Conservation (phyloP, 2,888 invertebrate genomes). For the Tetragnatha montana region DNA sequence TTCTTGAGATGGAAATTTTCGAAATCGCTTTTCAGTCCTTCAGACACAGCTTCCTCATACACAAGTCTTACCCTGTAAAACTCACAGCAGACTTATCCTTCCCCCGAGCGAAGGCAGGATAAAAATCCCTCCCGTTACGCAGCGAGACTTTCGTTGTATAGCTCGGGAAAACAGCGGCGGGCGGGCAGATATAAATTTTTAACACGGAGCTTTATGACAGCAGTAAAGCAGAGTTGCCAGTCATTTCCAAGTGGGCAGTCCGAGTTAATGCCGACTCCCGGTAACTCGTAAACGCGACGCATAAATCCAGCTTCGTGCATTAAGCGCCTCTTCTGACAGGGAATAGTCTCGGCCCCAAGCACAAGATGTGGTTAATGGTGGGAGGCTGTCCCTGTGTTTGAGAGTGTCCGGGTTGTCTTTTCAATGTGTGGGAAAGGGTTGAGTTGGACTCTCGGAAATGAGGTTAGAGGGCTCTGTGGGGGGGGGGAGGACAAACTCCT, state of each 20-base stretch:
- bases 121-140: too few relatives aligned
- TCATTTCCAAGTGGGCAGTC: constrained; percentile 35
- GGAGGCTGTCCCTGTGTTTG: not conserved
- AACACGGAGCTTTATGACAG: constrained; percentile 40
- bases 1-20: too few relatives aligned
- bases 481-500: not conserved
- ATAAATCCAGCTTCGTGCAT: constrained; percentile 34
- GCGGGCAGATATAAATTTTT: constrained; percentile 50
- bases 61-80: too few relatives aligned
- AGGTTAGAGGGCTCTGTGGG: not conserved
- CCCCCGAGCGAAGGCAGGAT: too few relatives aligned
- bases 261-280: constrained; percentile 19
- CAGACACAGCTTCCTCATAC: too few relatives aligned
- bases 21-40: too few relatives aligned
- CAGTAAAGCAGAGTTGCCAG: constrained; percentile 36
- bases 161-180: too few relatives aligned
- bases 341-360: constrained; percentile 2
- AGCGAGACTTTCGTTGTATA: too few relatives aligned
- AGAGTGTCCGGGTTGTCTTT: not conserved
- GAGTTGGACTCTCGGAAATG: not conserved
- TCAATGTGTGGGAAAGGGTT: not conserved
- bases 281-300: constrained; percentile 15
- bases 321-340: constrained; percentile 7
- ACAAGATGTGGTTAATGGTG: constrained; percentile 10
- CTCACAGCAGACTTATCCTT: too few relatives aligned